Evolutionary conservation across 1,140 invertebrate species (phyloP), one percentile per base, ranked within the genome.

Genomic region (Drosophila paulistorum): DNA sequence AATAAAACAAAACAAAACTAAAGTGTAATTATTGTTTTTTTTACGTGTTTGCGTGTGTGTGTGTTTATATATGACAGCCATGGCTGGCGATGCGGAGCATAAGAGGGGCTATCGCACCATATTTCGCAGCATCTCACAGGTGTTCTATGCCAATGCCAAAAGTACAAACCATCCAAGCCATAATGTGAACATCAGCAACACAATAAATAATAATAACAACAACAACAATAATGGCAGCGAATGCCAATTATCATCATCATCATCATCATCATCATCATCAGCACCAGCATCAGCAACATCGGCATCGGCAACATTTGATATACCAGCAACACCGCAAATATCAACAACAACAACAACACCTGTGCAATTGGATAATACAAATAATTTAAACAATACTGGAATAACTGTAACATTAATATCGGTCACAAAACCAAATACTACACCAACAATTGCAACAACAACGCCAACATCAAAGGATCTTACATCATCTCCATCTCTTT

Each of bases 61-160:
- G 26, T 39, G 33, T 37, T 30, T 65, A 39, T 39, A 39, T 39
- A 39, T 39, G 13, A 41, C 23, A 41, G 71, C 55, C 66, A 86
- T 86, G 83, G 83, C 83, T 23, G 83, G 83, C 33, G 83, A 86
- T 60, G 73, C 70, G 17, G 83, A 87, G 65, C 77, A 69, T 20
- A 89, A 78, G 51, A 65, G 77, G 48, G 82, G 81, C 11, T 90
- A 90, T 74, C 89, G 87, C 55, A 84, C 87, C 60, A 68, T 90
- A 42, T 84, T 90, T 37, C 87, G 87, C 39, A 90, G 87, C 71
- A 87, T 90, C 42, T 90, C 87, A 7, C 87, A 90, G 35, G 87
- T 90, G 9, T 90, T 90, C 35, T 77, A 74, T 58, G 17, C 76
- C 7, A 87, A 87, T 63, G 69, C 60, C 68, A 86, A 81, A 7